Evolutionary conservation across 2,113 vertebrate species (phyloP).

Genomic region (Cebus imitator): DNA sequence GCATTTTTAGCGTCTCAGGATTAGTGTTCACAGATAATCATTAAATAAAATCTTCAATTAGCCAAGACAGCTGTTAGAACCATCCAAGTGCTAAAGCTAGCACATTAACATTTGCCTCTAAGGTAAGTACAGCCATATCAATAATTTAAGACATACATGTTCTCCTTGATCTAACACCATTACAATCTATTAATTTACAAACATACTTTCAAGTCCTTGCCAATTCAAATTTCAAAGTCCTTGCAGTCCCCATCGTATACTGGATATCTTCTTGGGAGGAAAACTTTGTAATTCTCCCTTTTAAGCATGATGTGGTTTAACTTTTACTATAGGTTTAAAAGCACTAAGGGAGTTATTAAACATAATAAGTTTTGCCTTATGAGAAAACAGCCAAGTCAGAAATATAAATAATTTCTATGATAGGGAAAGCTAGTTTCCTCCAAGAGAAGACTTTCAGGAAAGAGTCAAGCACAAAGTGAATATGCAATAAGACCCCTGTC

Average conservation of each 20-base stretch:
- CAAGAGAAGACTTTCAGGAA: background rate
- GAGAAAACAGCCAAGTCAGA: background rate
- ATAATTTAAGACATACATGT: background rate
- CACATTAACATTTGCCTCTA: background rate
- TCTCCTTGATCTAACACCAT: background rate
- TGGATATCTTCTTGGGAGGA: background rate
- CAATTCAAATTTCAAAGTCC: too few species aligned
- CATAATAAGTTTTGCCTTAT: background rate
- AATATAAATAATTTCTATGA: background rate
- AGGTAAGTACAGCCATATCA: background rate
- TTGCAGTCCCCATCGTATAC: background rate
- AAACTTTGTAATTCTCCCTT: background rate
- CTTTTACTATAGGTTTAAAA: background rate
- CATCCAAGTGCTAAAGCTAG: background rate
- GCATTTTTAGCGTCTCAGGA: background rate
- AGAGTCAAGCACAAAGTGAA: background rate
- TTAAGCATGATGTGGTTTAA: background rate
- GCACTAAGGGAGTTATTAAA: background rate
- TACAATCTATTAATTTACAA: background rate
- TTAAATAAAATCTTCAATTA: background rate
- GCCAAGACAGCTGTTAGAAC: background rate
- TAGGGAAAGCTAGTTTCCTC: background rate
- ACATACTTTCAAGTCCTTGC: background rate
- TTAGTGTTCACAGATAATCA: background rate
- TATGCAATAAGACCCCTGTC: background rate